Percentiles rank a stretch among this genome's conserved stretches.
These are phyloP conservation scores for Hyaena hyaena DNA, from an alignment of 2,113 vertebrate species.

Conservation along the genomic window DNA sequence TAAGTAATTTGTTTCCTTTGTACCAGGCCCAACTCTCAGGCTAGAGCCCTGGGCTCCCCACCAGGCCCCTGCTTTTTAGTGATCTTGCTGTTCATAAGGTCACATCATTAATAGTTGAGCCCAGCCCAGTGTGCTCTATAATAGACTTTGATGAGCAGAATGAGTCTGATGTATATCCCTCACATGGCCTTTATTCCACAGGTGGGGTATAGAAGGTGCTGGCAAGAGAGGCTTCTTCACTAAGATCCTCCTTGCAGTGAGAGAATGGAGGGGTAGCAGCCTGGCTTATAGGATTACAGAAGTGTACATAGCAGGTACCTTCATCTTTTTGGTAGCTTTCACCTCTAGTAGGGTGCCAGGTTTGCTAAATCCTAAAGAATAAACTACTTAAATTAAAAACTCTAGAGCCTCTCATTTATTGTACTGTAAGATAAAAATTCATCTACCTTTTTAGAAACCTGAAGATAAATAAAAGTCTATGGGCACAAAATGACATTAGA, in stretches of 20 bases:
- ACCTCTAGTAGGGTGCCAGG: background rate
- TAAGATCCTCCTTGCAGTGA: background rate
- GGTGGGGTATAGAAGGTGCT: background rate
- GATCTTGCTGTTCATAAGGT: background rate
- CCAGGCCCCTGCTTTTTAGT: background rate
- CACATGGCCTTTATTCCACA: background rate
- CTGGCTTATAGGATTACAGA: background rate
- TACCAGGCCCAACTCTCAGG: constrained; percentile 22
- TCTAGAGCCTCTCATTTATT: background rate
- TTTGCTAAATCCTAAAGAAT: background rate
- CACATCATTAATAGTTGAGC: background rate
- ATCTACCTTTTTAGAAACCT: background rate
- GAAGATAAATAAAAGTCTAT: background rate
- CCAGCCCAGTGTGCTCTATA: background rate
- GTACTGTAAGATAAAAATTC: background rate
- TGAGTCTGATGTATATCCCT: background rate
- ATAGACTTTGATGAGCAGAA: background rate
- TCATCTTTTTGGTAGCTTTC: background rate
- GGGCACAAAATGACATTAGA: background rate
- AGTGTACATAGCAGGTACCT: background rate
- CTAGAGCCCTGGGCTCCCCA: background rate
- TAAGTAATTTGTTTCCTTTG: constrained; percentile 72
- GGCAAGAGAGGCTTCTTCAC: background rate
- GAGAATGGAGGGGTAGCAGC: background rate
- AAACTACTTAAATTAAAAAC: background rate